Percentiles rank a stretch among this genome's conserved stretches.
Conservation (phyloP, 2,113 vertebrate species). For the Cacatua alba region DNA sequence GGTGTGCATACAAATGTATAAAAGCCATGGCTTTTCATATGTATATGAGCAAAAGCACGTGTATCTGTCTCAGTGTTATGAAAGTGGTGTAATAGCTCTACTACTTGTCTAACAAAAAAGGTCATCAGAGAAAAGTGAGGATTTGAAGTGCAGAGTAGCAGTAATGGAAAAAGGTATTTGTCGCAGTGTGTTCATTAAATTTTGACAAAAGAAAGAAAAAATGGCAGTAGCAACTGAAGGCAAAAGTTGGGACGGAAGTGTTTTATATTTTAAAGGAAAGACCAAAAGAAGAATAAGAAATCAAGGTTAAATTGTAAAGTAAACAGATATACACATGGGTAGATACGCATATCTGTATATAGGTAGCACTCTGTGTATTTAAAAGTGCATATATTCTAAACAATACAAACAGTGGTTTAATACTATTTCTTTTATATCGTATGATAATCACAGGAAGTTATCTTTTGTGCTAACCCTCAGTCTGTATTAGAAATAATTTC, state of each 20-base stretch:
- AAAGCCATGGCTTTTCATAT: neutral
- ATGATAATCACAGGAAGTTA: neutral
- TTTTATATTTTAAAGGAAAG: neutral
- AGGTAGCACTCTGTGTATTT: neutral
- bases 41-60: neutral
- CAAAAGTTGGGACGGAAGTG: neutral
- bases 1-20: neutral
- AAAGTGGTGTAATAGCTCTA: neutral
- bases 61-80: neutral
- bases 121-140: neutral
- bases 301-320: neutral
- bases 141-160: neutral
- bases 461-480: constrained; percentile 20
- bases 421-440: neutral
- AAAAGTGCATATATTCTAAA: neutral
- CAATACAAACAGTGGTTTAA: neutral
- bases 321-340: neutral
- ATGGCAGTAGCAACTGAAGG: neutral
- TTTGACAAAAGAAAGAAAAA: neutral
- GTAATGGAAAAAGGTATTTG: neutral
- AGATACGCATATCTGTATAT: neutral
- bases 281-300: neutral
- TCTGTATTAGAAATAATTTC: constrained; percentile 52
- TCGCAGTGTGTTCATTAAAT: neutral
- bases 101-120: neutral